phyloP scores from a whole-genome alignment of 2,797 vertebrate species.

The Phaenicophaeus curvirostris region DNA sequence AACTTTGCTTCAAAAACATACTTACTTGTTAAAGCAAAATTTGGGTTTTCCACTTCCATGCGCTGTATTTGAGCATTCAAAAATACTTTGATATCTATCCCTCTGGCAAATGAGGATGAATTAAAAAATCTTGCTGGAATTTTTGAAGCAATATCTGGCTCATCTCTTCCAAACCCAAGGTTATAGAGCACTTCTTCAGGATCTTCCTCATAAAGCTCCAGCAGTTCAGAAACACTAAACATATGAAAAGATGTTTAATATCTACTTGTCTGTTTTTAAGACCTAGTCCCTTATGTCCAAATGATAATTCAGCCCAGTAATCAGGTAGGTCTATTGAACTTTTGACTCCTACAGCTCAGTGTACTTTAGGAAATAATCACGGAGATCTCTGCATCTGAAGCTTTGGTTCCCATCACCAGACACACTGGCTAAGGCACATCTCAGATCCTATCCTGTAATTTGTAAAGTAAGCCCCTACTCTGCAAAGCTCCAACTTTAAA shows the following conservation, averaged over 20 bases:
- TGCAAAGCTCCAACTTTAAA: background rate
- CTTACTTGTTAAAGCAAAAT: conserved; percentile 96
- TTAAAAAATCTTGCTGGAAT: conserved; percentile 95
- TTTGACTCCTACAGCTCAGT: background rate
- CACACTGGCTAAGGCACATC: background rate
- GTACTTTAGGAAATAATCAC: background rate
- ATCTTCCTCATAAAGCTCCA: conserved; percentile 97
- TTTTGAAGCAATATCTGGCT: conserved; percentile 93
- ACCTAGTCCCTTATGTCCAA: background rate
- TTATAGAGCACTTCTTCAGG: conserved; percentile 96
- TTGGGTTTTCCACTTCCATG: conserved; percentile 97
- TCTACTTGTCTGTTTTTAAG: background rate
- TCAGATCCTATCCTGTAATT: background rate
- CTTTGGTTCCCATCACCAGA: background rate
- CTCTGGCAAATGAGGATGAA: conserved; percentile 85
- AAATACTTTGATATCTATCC: conserved; percentile 98
- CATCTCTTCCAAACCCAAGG: conserved; percentile 95
- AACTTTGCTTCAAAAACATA: conserved; percentile 36
- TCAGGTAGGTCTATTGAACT: background rate
- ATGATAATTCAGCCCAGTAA: background rate
- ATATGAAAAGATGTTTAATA: conserved; percentile 17
- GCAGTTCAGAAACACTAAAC: conserved; percentile 91
- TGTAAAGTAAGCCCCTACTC: background rate
- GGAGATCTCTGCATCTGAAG: background rate
- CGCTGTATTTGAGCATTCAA: conserved; percentile 94